Base-by-base conservation (phyloP, 2,797 vertebrate genomes). In the Phrynocephalus guinanensis region DNA sequence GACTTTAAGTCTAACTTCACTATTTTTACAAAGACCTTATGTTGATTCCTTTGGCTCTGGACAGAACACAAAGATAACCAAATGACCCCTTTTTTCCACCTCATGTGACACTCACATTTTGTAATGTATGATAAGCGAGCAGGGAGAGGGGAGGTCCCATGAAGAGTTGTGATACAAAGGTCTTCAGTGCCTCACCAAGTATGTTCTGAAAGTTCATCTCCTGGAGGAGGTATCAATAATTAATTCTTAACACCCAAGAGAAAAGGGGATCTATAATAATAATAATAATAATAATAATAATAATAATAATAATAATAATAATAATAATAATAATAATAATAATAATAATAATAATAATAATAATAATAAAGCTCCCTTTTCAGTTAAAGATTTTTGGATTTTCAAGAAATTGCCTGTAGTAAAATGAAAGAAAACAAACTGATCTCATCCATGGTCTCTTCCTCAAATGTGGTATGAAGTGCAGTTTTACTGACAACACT, bases 41-140 rank as follows among this genome's bases (percentile, higher is more conserved):
- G 63, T 22, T 56, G 60, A 30, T 82, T 26, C 15, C 6, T 85
- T n/a, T 81, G 87, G 5, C 56, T 89, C 33, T 70, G 18, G 38
- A 38, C 52, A 18, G 18, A 87, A 24, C 1, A 68, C 11, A 68
- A 11, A 52, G 28, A 82, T 30, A 60, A 56, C 80, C 30, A 76
- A 30, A 52, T 8, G 8, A 60, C 52, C 13, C 15, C 38, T 52
- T 52, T 67, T 6, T 60, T 38, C 15, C 20, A 20, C 11, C 50
- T 33, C 60, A 26, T 9, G 24, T 6, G 2, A 33, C 13, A 22
- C 11, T 44, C 22, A 44, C 38, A 78, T 71, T 66, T 10, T 44
- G 10, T 71, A 86, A 83, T 63, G 13, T 86, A 76, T 78, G 73
- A 66, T 83, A 89, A 84, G 84, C 15, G 52, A 83, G 67, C n/a